Percentiles rank a stretch among this genome's conserved stretches.
These are phyloP conservation scores for Gambelia wislizenii DNA, from an alignment of 2,797 vertebrate genomes.

Conservation along the genomic window DNA sequence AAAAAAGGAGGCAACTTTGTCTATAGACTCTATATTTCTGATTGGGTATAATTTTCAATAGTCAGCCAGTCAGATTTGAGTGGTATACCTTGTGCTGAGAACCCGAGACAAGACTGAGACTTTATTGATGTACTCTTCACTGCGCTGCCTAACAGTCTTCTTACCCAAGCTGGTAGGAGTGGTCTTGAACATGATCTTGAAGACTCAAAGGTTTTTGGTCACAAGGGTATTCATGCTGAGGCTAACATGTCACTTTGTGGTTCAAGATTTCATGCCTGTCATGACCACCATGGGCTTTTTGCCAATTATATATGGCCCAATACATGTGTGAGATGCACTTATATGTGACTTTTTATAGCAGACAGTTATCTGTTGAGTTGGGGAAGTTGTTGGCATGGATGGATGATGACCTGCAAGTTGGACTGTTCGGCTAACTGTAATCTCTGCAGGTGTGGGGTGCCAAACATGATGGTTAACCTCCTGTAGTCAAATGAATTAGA, in stretches of 20 bases:
- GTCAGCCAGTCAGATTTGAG: too few relatives aligned
- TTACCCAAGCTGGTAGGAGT: too few relatives aligned
- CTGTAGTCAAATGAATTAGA: neutral
- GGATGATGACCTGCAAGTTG: neutral
- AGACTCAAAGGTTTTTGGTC: neutral
- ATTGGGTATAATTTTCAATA: too few relatives aligned
- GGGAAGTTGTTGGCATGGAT: too few relatives aligned
- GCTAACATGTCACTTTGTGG: neutral
- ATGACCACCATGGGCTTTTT: neutral
- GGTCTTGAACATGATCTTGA: neutral
- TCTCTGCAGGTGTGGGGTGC: neutral
- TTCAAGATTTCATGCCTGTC: neutral
- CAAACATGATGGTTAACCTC: neutral
- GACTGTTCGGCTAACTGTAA: neutral
- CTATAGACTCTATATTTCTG: too few relatives aligned
- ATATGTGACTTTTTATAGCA: too few relatives aligned
- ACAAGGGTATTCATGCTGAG: neutral
- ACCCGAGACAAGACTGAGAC: too few relatives aligned
- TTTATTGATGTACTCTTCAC: too few relatives aligned
- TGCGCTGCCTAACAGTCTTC: too few relatives aligned
- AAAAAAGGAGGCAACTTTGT: neutral
- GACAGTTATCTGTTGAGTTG: too few relatives aligned
- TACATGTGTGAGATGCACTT: neutral
- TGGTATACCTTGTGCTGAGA: too few relatives aligned
- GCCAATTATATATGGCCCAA: neutral